A percentile compares a stretch with the other conserved stretches of the same genome.
phyloP scores from a whole-genome alignment of 1,140 invertebrate genomes.

The Diabrotica undecimpunctata region DNA sequence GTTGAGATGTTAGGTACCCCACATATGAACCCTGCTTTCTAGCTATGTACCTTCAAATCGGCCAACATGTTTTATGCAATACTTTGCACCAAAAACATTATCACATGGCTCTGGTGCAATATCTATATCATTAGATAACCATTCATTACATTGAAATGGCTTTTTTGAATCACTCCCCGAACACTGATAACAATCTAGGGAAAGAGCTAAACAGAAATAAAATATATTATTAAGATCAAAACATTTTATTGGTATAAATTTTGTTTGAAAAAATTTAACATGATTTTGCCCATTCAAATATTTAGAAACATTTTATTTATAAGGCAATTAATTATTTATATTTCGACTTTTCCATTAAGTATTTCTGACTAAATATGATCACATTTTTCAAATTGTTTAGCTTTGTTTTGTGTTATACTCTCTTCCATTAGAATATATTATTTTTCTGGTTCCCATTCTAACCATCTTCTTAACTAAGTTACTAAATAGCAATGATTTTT shows the following conservation, averaged over 20 bases:
- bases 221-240: neutral
- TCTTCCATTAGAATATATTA: no score
- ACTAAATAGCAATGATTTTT: no score
- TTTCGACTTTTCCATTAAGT: no score
- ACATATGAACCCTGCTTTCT: neutral
- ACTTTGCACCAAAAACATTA: constrained; percentile 76
- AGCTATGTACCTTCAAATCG: constrained; percentile 79
- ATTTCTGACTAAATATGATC: no score
- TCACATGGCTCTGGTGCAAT: constrained; percentile 69
- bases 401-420: no score
- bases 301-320: no score
- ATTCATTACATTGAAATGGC: constrained; percentile 86
- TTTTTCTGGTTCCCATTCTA: no score
- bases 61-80: constrained; percentile 92
- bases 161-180: constrained; percentile 72
- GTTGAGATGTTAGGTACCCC: neutral
- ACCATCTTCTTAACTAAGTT: no score
- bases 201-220: constrained; percentile 50
- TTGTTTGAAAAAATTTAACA: no score
- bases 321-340: no score
- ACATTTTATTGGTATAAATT: neutral
- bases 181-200: constrained; percentile 86
- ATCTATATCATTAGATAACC: constrained; percentile 67
- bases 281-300: no score
- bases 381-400: no score